Percentiles rank a stretch among this genome's conserved stretches.
Evolutionary conservation across 2,888 invertebrate genomes (phyloP).

Genomic region (Drosophila planitibia): DNA sequence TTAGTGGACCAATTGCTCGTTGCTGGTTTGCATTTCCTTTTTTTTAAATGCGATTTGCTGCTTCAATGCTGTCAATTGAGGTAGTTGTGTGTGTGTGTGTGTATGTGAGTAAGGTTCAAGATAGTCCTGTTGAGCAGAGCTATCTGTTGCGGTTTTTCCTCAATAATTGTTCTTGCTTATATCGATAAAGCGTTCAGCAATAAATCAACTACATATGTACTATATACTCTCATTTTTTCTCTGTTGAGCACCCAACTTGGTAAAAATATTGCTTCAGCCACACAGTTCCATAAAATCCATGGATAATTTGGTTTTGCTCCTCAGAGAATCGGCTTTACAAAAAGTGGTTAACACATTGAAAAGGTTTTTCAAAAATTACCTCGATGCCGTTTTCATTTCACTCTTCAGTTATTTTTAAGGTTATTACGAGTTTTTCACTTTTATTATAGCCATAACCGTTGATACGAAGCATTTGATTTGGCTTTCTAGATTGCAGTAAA

Average conservation of each 20-base stretch:
- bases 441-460: not conserved
- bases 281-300: not conserved
- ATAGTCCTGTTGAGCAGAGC: not conserved
- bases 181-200: not conserved
- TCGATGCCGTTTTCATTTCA: not conserved
- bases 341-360: not conserved
- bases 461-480: not conserved
- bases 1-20: slow-evolving; percentile 10
- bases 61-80: slow-evolving; percentile 2
- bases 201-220: not conserved
- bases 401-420: not conserved
- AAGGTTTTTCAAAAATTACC: not conserved
- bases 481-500: not conserved
- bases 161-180: not conserved
- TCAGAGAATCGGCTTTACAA: not conserved
- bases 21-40: slow-evolving; percentile 6
- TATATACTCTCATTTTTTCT: not conserved
- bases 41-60: slow-evolving; percentile 5
- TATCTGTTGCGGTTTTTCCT: not conserved
- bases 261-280: too few species aligned
- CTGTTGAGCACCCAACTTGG: not conserved
- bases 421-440: not conserved
- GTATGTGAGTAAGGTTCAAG: not conserved
- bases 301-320: not conserved
- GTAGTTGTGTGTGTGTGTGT: not conserved